Evolutionary conservation across 1,140 invertebrate genomes (phyloP).

Genomic region (Drosophila serrata): DNA sequence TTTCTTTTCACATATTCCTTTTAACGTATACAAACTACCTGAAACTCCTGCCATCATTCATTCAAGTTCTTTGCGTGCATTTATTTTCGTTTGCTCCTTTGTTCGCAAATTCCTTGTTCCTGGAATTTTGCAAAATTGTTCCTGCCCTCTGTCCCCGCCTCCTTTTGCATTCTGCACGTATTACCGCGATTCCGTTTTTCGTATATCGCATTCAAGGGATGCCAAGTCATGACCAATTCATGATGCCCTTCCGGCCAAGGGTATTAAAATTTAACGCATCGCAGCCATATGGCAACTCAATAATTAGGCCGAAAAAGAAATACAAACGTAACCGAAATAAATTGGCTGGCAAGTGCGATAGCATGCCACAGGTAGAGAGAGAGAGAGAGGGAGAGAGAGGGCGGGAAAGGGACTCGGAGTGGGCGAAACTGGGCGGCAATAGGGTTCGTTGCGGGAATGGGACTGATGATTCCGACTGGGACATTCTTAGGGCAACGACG

Average conservation of each 20-base stretch:
- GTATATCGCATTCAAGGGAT: conserved; percentile 10
- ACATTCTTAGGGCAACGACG: conserved; percentile 27
- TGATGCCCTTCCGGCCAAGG: conserved; percentile 46
- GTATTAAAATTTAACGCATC: conserved; percentile 67
- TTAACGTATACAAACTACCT: conserved; percentile 1
- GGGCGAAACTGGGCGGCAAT: conserved; percentile 26
- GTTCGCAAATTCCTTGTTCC: conserved; percentile 20
- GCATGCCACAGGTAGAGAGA: conserved; percentile 47
- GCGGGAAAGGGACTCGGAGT: conserved; percentile 4
- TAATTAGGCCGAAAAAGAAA: conserved; percentile 71
- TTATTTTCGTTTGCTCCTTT: conserved; percentile 17
- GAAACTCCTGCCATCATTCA: conserved; percentile 6
- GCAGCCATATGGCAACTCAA: conserved; percentile 50
- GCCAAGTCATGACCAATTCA: conserved; percentile 33
- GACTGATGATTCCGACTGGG: conserved; percentile 16
- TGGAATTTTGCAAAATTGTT: conserved; percentile 24
- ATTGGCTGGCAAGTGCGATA: conserved; percentile 74
- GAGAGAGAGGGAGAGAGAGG: too few relatives aligned
- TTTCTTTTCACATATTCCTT: not conserved
- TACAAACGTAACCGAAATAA: conserved; percentile 57
- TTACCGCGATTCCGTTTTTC: conserved; percentile 8
- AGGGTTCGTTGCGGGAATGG: conserved; percentile 23
- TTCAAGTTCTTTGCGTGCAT: not conserved
- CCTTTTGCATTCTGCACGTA: conserved; percentile 8
- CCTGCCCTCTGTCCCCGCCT: not conserved